phyloP scores from a whole-genome alignment of 2,888 invertebrate species.

The Caenorhabditis japonica region DNA sequence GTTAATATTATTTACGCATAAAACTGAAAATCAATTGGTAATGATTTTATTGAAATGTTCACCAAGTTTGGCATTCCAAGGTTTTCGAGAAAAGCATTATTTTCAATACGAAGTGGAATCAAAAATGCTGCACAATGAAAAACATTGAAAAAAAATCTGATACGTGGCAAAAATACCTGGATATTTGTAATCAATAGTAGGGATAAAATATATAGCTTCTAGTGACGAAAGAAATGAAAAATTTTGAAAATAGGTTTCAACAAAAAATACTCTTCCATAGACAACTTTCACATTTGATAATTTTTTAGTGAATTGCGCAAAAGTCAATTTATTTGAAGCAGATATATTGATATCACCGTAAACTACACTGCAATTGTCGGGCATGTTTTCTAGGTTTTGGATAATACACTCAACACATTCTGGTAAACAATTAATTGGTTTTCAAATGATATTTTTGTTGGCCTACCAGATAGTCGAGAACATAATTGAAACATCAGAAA shows the following conservation, averaged over 20 bases:
- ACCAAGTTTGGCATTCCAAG: background rate
- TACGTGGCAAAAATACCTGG: too few species aligned
- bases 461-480: too few species aligned
- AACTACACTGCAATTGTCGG: too few species aligned
- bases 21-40: background rate
- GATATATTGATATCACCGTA: too few species aligned
- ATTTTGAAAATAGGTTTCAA: background rate
- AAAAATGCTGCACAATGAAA: too few species aligned
- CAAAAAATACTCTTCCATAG: background rate
- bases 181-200: background rate
- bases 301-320: slow-evolving; percentile 2
- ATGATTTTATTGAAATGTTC: background rate
- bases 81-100: background rate
- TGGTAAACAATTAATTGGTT: background rate
- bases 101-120: background rate
- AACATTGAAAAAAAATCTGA: too few species aligned
- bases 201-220: background rate
- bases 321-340: background rate
- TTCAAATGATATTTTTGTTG: background rate
- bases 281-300: background rate
- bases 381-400: too few species aligned
- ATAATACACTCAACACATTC: background rate
- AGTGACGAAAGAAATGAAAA: slow-evolving; percentile 2
- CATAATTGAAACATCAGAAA: too few species aligned
- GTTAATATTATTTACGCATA: background rate